Evolutionary conservation across 2,113 vertebrate species (phyloP).

Genomic region (Semicossyphus pulcher): DNA sequence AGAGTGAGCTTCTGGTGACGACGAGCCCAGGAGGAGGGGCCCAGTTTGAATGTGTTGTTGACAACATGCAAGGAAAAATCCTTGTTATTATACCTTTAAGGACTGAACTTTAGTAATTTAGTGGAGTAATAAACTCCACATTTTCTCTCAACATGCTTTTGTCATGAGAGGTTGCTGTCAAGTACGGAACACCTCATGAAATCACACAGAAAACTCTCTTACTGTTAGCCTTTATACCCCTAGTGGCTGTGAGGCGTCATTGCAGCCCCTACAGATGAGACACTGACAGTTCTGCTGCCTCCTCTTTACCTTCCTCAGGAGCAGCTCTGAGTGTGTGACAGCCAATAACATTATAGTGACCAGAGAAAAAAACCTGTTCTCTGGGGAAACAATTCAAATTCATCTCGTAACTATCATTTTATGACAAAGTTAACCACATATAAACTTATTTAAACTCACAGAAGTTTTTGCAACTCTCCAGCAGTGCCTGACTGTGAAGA

Average conservation of each 20-base stretch:
- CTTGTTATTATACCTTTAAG: too few species aligned
- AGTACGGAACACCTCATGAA: not conserved
- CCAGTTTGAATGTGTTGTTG: too few species aligned
- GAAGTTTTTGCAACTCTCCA: not conserved
- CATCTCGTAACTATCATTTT: not conserved
- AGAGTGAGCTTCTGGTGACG: too few species aligned
- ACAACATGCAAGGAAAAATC: too few species aligned
- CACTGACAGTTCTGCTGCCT: not conserved
- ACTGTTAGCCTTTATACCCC: not conserved
- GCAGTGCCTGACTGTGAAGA: not conserved
- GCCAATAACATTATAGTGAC: not conserved
- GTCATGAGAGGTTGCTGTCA: not conserved
- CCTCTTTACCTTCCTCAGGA: too few species aligned
- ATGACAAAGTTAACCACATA: not conserved
- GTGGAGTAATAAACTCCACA: too few species aligned
- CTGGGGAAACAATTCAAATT: not conserved
- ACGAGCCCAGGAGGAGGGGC: too few species aligned
- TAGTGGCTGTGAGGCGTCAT: not conserved
- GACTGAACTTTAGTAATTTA: too few species aligned
- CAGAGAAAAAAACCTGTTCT: not conserved
- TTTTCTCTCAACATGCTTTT: too few species aligned
- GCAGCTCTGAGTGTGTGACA: not conserved
- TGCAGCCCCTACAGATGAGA: not conserved
- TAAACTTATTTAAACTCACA: conserved; percentile 1
- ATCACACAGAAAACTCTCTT: not conserved